Conservation (phyloP, 1,140 invertebrate species). For the Manduca sexta region DNA sequence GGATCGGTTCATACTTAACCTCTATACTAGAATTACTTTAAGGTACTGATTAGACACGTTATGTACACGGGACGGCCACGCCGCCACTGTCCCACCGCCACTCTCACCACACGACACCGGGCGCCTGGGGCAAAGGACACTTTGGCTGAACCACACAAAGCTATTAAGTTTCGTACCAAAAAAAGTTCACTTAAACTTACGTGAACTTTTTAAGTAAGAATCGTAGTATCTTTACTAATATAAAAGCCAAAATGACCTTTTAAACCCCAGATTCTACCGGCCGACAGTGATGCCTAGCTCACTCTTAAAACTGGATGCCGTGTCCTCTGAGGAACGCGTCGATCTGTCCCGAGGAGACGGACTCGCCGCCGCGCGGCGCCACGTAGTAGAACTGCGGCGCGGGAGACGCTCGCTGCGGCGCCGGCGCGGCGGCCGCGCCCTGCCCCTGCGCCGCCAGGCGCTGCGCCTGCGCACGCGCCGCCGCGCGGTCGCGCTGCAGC, state of each 20-base stretch:
- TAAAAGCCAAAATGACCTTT: too few relatives aligned
- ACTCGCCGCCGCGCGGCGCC: conserved; percentile 68
- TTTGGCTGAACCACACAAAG: too few relatives aligned
- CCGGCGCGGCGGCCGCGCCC: conserved; percentile 58
- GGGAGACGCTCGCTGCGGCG: conserved; percentile 41
- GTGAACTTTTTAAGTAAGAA: too few relatives aligned
- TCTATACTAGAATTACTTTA: conserved; percentile 41
- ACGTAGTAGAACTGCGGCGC: conserved; percentile 79
- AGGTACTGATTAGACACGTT: conserved; percentile 59
- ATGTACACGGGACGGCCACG: conserved; percentile 45
- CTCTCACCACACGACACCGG: conserved; percentile 31
- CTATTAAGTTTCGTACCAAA: too few relatives aligned
- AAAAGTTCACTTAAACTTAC: too few relatives aligned
- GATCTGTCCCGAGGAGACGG: conserved; percentile 80
- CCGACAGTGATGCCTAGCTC: conserved; percentile 35
- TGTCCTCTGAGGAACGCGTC: conserved; percentile 86
- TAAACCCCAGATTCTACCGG: conserved; percentile 10
- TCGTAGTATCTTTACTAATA: too few relatives aligned
- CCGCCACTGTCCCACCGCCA: conserved; percentile 32
- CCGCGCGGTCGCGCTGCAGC: conserved; percentile 65
- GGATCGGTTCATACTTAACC: conserved; percentile 43
- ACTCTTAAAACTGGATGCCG: conserved; percentile 76
- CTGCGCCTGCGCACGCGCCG: conserved; percentile 66
- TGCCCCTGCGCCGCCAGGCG: conserved; percentile 58
- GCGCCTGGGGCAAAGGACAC: too few relatives aligned